These are phyloP conservation scores for Hemibagrus guttatus DNA, from an alignment of 2,797 vertebrate species.

Conservation along the genomic window DNA sequence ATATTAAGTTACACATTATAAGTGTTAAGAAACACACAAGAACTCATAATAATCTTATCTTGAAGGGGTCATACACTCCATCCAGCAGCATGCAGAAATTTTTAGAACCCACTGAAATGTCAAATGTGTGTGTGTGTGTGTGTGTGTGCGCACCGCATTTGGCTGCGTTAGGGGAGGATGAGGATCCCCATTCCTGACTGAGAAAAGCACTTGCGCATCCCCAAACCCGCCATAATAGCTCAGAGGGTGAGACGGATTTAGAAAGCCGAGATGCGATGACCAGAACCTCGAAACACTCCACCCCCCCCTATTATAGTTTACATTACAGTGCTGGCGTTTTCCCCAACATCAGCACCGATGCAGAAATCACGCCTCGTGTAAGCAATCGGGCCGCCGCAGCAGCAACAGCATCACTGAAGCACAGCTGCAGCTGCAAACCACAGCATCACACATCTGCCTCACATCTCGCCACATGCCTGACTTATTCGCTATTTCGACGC, in stretches of 20 bases:
- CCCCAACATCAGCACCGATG: slow-evolving; percentile 19
- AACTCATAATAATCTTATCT: slow-evolving; percentile 6
- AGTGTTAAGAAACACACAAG: neutral
- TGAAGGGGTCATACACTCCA: neutral
- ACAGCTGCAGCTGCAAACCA: slow-evolving; percentile 4
- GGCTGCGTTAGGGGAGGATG: neutral
- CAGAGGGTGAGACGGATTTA: neutral
- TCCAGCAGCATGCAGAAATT: neutral
- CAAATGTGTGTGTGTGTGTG: neutral
- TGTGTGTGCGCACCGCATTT: neutral
- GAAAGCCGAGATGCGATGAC: neutral
- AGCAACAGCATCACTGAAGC: slow-evolving; percentile 14
- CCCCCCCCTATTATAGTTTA: neutral
- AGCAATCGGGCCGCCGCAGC: neutral
- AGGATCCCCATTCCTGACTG: slow-evolving; percentile 18
- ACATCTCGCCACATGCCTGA: neutral
- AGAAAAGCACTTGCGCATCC: slow-evolving; percentile 7
- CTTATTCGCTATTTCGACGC: neutral
- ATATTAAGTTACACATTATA: neutral
- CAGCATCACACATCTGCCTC: slow-evolving; percentile 17
- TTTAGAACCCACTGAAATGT: neutral
- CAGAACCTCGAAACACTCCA: neutral
- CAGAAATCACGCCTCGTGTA: neutral
- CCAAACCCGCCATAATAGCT: slow-evolving; percentile 16
- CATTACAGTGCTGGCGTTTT: neutral